Conservation (phyloP, 2,797 vertebrate species). For the Streptopelia turtur region DNA sequence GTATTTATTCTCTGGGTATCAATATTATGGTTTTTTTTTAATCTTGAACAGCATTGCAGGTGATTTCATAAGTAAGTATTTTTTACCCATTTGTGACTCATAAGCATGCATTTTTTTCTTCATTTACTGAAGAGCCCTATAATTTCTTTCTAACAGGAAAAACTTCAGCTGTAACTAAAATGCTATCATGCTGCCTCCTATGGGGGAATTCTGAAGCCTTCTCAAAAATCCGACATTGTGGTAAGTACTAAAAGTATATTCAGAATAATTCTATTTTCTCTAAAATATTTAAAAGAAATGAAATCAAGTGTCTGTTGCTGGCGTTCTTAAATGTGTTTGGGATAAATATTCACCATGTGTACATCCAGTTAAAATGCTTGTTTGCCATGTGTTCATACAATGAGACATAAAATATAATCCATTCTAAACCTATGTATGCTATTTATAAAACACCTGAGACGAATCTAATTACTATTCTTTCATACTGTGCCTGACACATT, state of each 20-base stretch:
- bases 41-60: background rate
- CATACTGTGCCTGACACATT: background rate
- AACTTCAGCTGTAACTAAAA: constrained; percentile 15
- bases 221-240: background rate
- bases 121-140: background rate
- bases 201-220: background rate
- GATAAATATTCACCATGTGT: background rate
- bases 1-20: background rate
- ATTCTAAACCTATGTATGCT: background rate
- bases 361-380: background rate
- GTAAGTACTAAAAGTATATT: constrained; percentile 23
- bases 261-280: background rate
- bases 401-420: background rate
- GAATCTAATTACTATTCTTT: background rate
- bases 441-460: background rate
- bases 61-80: background rate
- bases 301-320: background rate
- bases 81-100: background rate
- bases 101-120: background rate
- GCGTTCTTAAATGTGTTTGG: background rate
- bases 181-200: background rate
- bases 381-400: background rate
- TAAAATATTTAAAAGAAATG: background rate
- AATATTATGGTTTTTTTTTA: background rate
- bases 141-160: background rate